These are phyloP conservation scores for Helicoverpa assulta DNA, from an alignment of 2,888 invertebrate genomes.

Conservation along the genomic window DNA sequence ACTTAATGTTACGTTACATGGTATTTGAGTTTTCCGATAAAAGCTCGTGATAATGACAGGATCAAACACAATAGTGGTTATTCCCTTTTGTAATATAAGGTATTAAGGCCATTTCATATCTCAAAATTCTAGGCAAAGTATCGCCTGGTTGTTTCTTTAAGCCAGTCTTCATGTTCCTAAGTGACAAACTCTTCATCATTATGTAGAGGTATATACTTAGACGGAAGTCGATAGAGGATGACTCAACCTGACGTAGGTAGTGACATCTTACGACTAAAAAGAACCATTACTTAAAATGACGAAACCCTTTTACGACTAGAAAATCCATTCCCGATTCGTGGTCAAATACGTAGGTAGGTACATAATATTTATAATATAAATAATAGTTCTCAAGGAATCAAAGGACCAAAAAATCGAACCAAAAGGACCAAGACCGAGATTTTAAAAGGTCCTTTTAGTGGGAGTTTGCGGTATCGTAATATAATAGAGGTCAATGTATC, in stretches of 20 bases:
- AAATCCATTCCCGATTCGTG: background rate
- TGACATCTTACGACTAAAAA: background rate
- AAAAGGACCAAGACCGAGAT: slow-evolving; percentile 5
- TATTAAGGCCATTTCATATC: too few species aligned
- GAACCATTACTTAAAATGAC: background rate
- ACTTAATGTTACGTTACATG: too few species aligned
- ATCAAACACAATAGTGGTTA: too few species aligned
- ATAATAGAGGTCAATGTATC: slow-evolving; percentile 19
- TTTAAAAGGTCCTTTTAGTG: slow-evolving; percentile 14
- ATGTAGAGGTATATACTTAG: too few species aligned
- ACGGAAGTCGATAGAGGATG: background rate
- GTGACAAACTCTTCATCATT: too few species aligned
- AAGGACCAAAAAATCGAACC: background rate
- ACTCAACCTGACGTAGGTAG: background rate
- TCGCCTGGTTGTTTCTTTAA: too few species aligned
- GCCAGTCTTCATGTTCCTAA: too few species aligned
- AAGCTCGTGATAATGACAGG: too few species aligned
- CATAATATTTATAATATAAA: slow-evolving; percentile 4
- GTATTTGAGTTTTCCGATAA: too few species aligned
- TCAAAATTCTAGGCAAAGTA: too few species aligned
- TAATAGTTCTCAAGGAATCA: background rate
- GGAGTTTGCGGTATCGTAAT: background rate
- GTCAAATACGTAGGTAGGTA: background rate
- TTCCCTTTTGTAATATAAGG: too few species aligned
- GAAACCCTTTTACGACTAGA: background rate